These are phyloP conservation scores for Cyanocitta stelleri DNA, from an alignment of 2,113 vertebrate genomes.

Conservation along the genomic window DNA sequence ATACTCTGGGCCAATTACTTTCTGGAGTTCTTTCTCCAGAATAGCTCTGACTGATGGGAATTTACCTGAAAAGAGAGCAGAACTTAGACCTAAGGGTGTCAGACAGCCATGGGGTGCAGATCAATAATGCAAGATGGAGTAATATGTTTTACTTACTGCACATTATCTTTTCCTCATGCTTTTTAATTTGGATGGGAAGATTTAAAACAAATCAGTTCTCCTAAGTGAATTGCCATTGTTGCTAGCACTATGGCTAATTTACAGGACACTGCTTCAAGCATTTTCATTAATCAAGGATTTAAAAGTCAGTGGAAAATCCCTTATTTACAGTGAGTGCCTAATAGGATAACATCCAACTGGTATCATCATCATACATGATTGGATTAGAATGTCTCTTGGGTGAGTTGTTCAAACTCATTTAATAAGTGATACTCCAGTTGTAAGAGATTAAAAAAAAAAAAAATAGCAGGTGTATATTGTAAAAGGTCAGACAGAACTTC, in stretches of 20 bases:
- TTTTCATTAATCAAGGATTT: slow-evolving; percentile 58
- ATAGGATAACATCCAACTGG: slow-evolving; percentile 55
- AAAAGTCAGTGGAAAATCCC: slow-evolving; percentile 51
- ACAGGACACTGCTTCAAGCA: slow-evolving; percentile 43
- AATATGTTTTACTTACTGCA: not conserved
- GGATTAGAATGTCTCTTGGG: slow-evolving; percentile 47
- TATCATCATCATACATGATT: not conserved
- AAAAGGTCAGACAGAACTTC: not conserved
- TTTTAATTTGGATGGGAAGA: slow-evolving; percentile 39
- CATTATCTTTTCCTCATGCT: not conserved
- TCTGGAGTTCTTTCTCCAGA: not conserved
- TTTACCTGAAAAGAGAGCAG: not conserved
- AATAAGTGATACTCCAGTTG: not conserved
- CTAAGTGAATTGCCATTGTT: slow-evolving; percentile 40
- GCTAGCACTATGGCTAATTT: slow-evolving; percentile 44
- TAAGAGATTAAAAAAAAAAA: not conserved
- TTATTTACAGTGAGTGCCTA: slow-evolving; percentile 40
- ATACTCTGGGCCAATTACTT: not conserved
- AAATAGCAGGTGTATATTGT: not conserved
- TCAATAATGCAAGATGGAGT: not conserved
- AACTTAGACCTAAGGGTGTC: not conserved
- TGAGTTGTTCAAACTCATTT: slow-evolving; percentile 25
- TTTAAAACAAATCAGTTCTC: not conserved
- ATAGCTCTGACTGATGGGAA: not conserved
- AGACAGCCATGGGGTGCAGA: not conserved